Conservation (phyloP, 2,888 invertebrate species). For the Xestia sexstrigata region DNA sequence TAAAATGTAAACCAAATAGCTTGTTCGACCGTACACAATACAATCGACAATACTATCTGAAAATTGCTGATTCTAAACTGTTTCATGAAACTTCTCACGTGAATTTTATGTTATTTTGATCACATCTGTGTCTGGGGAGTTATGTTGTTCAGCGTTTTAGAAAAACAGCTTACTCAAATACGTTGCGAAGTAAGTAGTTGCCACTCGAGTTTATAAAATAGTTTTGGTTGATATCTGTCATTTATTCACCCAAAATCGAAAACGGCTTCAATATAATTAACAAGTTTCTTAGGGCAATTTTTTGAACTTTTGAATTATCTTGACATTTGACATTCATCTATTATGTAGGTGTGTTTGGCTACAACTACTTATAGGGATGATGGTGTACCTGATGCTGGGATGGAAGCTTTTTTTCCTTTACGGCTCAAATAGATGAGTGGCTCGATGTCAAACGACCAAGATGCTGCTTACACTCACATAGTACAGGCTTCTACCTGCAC, state of each 20-base stretch:
- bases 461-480: not conserved
- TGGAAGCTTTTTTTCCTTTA: not conserved
- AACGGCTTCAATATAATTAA: not conserved
- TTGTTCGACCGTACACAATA: too few species aligned
- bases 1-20: too few species aligned
- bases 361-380: not conserved
- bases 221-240: not conserved
- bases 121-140: constrained; percentile 5
- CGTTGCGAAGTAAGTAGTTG: not conserved
- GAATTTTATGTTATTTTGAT: constrained; percentile 22
- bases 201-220: not conserved
- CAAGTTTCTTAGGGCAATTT: constrained; percentile 5
- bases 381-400: not conserved
- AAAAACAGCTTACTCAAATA: not conserved
- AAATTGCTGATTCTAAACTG: constrained; percentile 24
- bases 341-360: not conserved
- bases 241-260: not conserved
- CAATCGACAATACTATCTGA: constrained; percentile 10
- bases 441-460: not conserved
- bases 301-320: too few species aligned
- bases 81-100: constrained; percentile 10
- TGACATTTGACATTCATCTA: too few species aligned
- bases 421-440: not conserved
- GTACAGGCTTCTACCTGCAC: not conserved
- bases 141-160: not conserved